Evolutionary conservation across 2,797 vertebrate species (phyloP).

Genomic region (Argya squamiceps): DNA sequence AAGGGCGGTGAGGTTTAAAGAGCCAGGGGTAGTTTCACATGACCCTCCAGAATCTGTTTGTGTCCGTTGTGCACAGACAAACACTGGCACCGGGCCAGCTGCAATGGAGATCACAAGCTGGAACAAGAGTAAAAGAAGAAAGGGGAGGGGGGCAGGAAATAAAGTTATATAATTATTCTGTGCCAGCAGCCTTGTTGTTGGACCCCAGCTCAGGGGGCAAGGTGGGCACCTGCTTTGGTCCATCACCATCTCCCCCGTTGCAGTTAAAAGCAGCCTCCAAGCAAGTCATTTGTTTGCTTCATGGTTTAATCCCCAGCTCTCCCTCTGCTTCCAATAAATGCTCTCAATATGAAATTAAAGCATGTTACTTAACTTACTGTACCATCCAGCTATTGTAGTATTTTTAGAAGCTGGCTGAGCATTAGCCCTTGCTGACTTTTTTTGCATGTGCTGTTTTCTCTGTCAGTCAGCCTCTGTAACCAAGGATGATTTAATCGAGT

Average conservation of each 20-base stretch:
- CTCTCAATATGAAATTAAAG: constrained; percentile 49
- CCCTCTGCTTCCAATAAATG: constrained; percentile 17
- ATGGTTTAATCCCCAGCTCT: not conserved
- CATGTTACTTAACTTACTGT: constrained; percentile 43
- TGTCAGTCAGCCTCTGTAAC: not conserved
- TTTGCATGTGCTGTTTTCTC: constrained; percentile 5
- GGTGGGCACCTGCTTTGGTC: constrained; percentile 34
- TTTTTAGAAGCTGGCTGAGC: constrained; percentile 50
- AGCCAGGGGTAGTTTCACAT: constrained; percentile 42
- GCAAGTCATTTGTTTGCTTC: not conserved
- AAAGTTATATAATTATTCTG: not conserved
- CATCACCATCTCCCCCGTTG: not conserved
- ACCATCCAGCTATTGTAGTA: constrained; percentile 28
- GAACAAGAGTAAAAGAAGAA: not conserved
- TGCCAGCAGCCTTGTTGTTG: rapidly evolving
- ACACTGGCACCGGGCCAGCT: constrained; percentile 21
- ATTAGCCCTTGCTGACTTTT: constrained; percentile 1
- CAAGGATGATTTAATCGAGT: not conserved
- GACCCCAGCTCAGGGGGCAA: not conserved
- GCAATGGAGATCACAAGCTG: not conserved
- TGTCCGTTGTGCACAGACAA: constrained; percentile 25
- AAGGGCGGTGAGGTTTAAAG: not conserved
- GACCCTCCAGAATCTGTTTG: constrained; percentile 37
- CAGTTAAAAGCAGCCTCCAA: not conserved
- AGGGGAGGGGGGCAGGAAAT: not conserved